Evolutionary conservation across 2,113 vertebrate genomes (phyloP).

Genomic region (Corapipo altera): DNA sequence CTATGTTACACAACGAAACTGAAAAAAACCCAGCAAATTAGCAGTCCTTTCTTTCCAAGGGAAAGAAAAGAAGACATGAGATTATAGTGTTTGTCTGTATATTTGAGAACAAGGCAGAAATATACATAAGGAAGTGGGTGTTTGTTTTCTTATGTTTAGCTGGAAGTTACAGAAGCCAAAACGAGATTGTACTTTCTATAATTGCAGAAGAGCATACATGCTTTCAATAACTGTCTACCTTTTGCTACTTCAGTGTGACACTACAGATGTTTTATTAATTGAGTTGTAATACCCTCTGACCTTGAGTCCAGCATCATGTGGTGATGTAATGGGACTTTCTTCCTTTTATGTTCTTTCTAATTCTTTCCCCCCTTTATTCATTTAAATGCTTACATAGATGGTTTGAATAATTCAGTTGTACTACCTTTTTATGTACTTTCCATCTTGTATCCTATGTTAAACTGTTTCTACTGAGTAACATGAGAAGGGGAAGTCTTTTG

Average conservation of each 20-base stretch:
- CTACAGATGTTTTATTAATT: conserved; percentile 55
- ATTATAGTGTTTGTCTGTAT: neutral
- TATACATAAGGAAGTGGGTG: conserved; percentile 45
- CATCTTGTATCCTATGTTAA: neutral
- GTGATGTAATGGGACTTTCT: conserved; percentile 51
- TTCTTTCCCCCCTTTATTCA: neutral
- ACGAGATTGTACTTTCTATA: conserved; percentile 27
- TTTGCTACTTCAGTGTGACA: conserved; percentile 22
- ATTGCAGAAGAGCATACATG: neutral
- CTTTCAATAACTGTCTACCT: conserved; percentile 30
- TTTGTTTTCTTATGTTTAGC: conserved; percentile 28
- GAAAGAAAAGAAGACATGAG: neutral
- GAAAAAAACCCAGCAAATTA: neutral
- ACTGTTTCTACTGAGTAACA: conserved; percentile 8
- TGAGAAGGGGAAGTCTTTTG: neutral
- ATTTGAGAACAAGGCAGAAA: conserved; percentile 1
- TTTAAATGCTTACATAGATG: conserved; percentile 33
- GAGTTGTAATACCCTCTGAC: conserved; percentile 13
- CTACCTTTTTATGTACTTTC: neutral
- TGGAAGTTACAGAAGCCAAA: conserved; percentile 3
- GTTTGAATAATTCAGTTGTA: conserved; percentile 45
- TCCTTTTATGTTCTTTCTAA: conserved; percentile 23
- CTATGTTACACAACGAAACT: neutral
- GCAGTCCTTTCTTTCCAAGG: neutral
- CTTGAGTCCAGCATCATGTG: conserved; percentile 41